Base-by-base conservation (phyloP, 2,888 invertebrate genomes). In the Luperina testacea region DNA sequence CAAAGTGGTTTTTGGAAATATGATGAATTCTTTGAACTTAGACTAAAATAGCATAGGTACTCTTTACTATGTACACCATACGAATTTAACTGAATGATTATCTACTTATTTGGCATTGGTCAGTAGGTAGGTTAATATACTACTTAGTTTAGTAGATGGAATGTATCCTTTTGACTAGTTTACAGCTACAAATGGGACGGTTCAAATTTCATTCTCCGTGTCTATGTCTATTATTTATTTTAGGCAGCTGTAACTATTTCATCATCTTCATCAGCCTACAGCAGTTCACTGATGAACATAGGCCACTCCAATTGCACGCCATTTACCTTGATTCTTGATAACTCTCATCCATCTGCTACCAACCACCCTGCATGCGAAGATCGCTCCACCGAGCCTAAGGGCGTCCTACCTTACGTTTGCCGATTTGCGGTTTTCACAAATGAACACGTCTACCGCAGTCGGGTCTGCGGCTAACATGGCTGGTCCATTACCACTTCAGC, bases 11-110 rank as follows among this genome's bases (percentile, higher is more conserved):
- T 48, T 65, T 74, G 6, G 3, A 0, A 38, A 48, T 20, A 63
- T 78, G 32, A 42, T 63, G 9, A 24, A 32, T 61, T 74, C 17
- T 61, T 72, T 59, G 17, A n/a, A 72, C 20, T 27, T 32, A n/a
- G n/a, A 59, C n/a, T 57, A 11, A 11, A 57, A n/a, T 20, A 7
- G 20, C 57, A 53, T 53, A 53, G 24, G 8, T 53, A 53, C 20
- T 53, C 8, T 53, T 53, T 53, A 24, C 8, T 53, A 20, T 53
- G 8, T 53, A 24, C 53, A 24, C 20, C 9, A 57, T 9, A 57
- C 8, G 11, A 57, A n/a, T n/a, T 20, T 20, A 48, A 13, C 13
- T 48, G 27, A 27, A 48, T 27, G 4, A 69, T 69, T 51, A 69
- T 51, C 20, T 68, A 20, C 7, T 27, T 48, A 27, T 20, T 68